Conservation (phyloP, 2,113 vertebrate species). For the Colistium nudipinnis region DNA sequence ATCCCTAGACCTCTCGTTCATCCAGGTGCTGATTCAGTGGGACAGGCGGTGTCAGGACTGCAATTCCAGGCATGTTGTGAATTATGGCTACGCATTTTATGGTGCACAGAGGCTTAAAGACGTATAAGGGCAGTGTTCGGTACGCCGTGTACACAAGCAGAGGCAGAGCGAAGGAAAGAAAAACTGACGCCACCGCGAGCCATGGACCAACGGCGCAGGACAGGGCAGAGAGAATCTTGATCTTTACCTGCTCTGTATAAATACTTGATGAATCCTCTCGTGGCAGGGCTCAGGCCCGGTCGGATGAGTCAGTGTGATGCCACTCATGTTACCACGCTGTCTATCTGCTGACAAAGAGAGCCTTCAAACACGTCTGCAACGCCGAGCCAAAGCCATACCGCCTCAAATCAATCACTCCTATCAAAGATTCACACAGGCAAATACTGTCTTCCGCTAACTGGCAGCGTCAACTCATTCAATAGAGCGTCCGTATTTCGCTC, state of each 20-base stretch:
- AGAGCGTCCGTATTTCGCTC: constrained; percentile 2
- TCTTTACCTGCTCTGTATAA: constrained; percentile 63
- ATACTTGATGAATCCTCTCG: constrained; percentile 69
- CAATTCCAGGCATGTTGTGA: constrained; percentile 72
- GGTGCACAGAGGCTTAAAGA: constrained; percentile 54
- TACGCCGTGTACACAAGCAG: constrained; percentile 36
- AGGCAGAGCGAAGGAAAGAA: constrained; percentile 42
- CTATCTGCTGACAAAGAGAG: constrained; percentile 67
- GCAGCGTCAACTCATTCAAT: constrained; percentile 37
- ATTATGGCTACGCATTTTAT: constrained; percentile 68
- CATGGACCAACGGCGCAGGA: constrained; percentile 23
- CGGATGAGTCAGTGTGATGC: constrained; percentile 73
- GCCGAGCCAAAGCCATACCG: constrained; percentile 37
- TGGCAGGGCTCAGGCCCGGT: constrained; percentile 39
- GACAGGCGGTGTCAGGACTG: constrained; percentile 68
- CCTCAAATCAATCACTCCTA: constrained; percentile 64
- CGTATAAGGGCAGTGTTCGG: constrained; percentile 52
- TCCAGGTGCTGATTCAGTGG: constrained; percentile 72
- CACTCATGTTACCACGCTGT: constrained; percentile 69
- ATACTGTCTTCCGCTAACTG: constrained; percentile 35
- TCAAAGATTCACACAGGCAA: constrained; percentile 53
- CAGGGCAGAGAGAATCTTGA: constrained; percentile 39
- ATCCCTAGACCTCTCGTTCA: constrained; percentile 71
- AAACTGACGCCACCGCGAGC: constrained; percentile 43
- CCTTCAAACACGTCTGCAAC: constrained; percentile 69